Evolutionary conservation across 2,113 vertebrate genomes (phyloP).

Genomic region (Prinia subflava): DNA sequence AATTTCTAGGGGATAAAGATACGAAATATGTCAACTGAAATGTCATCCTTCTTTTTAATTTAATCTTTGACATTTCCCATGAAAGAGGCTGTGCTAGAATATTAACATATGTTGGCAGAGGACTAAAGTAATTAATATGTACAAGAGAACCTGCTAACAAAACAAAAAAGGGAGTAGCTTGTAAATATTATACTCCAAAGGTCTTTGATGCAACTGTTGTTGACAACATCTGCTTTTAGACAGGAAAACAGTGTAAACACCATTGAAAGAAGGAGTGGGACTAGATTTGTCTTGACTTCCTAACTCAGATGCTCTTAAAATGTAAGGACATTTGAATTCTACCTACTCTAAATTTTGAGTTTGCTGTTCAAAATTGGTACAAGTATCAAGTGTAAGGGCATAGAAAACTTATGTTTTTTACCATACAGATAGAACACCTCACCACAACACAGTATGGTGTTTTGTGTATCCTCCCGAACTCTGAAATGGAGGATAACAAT

Average conservation of each 20-base stretch:
- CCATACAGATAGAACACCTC: neutral
- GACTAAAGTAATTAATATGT: constrained; percentile 35
- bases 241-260: neutral
- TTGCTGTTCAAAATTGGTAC: neutral
- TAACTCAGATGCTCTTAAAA: neutral
- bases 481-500: accelerated
- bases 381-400: neutral
- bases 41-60: constrained; percentile 32
- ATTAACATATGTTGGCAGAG: constrained; percentile 8
- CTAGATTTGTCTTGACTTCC: neutral
- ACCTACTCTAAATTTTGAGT: neutral
- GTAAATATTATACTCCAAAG: constrained; percentile 7
- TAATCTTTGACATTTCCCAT: constrained; percentile 25
- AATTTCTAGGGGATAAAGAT: neutral
- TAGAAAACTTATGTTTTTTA: neutral
- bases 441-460: neutral
- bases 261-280: neutral
- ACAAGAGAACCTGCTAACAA: constrained; percentile 13
- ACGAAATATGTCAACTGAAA: neutral
- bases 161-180: constrained; percentile 38
- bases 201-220: constrained; percentile 2
- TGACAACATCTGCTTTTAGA: neutral
- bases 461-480: neutral
- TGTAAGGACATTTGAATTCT: neutral
- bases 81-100: neutral